Percentiles rank a stretch among this genome's conserved stretches.
Conservation (phyloP, 2,113 vertebrate genomes). For the Sander lucioperca region DNA sequence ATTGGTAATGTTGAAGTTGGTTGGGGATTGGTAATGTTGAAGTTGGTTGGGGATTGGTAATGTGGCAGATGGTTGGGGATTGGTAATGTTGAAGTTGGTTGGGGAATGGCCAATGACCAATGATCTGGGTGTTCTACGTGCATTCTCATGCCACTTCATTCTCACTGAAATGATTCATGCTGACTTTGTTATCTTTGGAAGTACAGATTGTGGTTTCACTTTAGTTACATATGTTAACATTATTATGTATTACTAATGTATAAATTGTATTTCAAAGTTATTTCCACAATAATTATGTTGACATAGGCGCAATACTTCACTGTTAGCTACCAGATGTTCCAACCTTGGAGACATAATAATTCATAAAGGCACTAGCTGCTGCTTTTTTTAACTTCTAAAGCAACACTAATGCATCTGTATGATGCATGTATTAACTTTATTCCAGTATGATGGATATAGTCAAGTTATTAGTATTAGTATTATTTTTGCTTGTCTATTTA, state of each 20-base stretch:
- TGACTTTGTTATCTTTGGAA: conserved; percentile 29
- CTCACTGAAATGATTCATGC: background rate
- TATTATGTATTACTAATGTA: background rate
- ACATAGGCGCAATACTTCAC: background rate
- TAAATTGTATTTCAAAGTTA: conserved; percentile 11
- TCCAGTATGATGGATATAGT: background rate
- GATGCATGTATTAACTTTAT: background rate
- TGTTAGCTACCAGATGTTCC: background rate
- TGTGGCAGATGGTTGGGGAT: too few species aligned
- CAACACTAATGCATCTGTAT: background rate
- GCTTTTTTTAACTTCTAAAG: background rate
- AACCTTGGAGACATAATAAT: background rate
- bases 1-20: background rate
- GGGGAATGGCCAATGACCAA: too few species aligned
- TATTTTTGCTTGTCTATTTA: background rate
- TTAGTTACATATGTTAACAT: background rate
- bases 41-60: background rate
- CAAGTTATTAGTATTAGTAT: too few species aligned
- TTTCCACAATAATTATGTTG: conserved; percentile 51
- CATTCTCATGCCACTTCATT: conserved; percentile 8
- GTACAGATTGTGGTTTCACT: conserved; percentile 4
- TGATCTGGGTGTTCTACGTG: too few species aligned
- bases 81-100: too few species aligned
- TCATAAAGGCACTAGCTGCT: conserved; percentile 45
- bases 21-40: background rate